phyloP scores from a whole-genome alignment of 2,888 invertebrate genomes.

The Crepidodera aurea region DNA sequence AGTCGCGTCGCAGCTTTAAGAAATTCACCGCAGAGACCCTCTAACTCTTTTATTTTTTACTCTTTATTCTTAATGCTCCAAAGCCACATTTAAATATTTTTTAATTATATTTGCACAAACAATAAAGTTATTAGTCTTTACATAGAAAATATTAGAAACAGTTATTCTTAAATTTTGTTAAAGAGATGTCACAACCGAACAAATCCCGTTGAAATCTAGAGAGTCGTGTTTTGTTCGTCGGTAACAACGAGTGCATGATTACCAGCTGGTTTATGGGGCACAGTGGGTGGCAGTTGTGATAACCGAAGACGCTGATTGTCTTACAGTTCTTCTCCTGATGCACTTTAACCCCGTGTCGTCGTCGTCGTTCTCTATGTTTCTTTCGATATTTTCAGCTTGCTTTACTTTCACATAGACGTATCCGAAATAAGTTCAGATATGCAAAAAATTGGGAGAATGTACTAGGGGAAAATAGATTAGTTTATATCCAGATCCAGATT shows the following conservation, averaged over 20 bases:
- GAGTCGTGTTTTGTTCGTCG: slow-evolving; percentile 50
- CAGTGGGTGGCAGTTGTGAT: slow-evolving; percentile 51
- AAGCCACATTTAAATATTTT: too few relatives aligned
- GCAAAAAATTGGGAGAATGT: too few relatives aligned
- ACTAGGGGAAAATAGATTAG: too few relatives aligned
- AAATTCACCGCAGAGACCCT: slow-evolving; percentile 33
- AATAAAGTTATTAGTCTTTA: too few relatives aligned
- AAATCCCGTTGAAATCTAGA: slow-evolving; percentile 44
- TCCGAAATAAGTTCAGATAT: background rate
- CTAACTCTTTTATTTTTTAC: background rate
- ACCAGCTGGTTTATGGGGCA: slow-evolving; percentile 50
- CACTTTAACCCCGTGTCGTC: slow-evolving; percentile 41
- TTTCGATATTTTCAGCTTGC: slow-evolving; percentile 40
- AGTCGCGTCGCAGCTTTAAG: slow-evolving; percentile 46
- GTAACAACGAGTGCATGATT: slow-evolving; percentile 52
- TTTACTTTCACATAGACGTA: slow-evolving; percentile 17
- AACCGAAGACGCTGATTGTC: slow-evolving; percentile 47
- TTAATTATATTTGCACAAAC: too few relatives aligned
- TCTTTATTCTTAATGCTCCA: too few relatives aligned
- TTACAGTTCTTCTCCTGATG: slow-evolving; percentile 46
- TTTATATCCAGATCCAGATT: too few relatives aligned
- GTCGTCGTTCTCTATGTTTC: slow-evolving; percentile 32
- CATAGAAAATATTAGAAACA: too few relatives aligned
- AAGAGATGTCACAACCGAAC: too few relatives aligned
- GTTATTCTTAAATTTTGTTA: too few relatives aligned